phyloP scores from a whole-genome alignment of 2,888 invertebrate genomes.

The Sminthurides aquaticus region DNA sequence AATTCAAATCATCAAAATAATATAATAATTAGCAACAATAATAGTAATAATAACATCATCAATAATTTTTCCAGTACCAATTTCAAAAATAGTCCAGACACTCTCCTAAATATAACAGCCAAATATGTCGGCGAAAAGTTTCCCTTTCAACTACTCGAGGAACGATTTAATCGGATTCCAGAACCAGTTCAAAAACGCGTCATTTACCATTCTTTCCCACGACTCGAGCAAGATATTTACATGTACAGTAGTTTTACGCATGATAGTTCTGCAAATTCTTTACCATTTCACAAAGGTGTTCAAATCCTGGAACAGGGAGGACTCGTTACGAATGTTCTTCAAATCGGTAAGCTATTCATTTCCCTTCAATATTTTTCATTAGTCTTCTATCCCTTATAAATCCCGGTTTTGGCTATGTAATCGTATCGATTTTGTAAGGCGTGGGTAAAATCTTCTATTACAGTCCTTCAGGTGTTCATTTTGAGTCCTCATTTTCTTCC shows the following conservation, averaged over 20 bases:
- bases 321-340: conserved; percentile 69
- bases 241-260: conserved; percentile 61
- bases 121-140: conserved; percentile 75
- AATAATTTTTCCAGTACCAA: neutral
- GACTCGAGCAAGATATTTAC: conserved; percentile 78
- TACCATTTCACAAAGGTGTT: conserved; percentile 79
- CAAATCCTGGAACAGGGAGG: conserved; percentile 72
- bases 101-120: conserved; percentile 72
- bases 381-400: too few relatives aligned
- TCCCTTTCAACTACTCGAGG: conserved; percentile 78
- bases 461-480: too few relatives aligned
- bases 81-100: conserved; percentile 39
- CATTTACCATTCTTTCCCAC: conserved; percentile 81
- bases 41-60: neutral
- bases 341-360: conserved; percentile 70
- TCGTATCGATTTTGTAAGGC: too few relatives aligned
- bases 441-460: too few relatives aligned
- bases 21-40: neutral
- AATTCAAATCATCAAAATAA: neutral
- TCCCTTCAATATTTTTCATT: too few relatives aligned
- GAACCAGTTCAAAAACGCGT: conserved; percentile 80
- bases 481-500: too few relatives aligned
- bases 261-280: conserved; percentile 58
- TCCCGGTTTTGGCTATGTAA: too few relatives aligned
- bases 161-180: conserved; percentile 76